Base-by-base conservation (phyloP, 2,888 invertebrate species). In the Dolichopus griseipennis region DNA sequence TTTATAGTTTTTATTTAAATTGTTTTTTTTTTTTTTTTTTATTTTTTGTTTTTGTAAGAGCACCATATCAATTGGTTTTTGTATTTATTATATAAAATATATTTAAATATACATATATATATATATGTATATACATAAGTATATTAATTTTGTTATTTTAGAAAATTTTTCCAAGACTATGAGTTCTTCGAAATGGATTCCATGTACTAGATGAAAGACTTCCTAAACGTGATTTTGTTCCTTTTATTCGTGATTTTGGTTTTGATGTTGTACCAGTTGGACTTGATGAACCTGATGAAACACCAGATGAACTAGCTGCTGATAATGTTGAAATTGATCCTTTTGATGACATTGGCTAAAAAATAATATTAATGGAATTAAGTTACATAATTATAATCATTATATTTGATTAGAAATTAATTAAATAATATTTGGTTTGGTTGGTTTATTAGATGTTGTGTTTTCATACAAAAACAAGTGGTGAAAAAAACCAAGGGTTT, bases 111-210 rank as follows among this genome's bases (percentile, higher is more conserved):
- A 5, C 5, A 27, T 27, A 5, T 27, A 27, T 27, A 27, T 2
- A 4, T 27, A 27, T 27, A 27, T 27, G 27, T 27, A 4, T 12
- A 34, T 34, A 34, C 34, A 34, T 34, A 7, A 5, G 5, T 34
- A 34, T 7, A 34, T 7, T 7, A 27, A 27, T 4, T 27, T 27
- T 27, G 27, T 27, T 4, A 27, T 27, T 27, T 73, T 74, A 80
- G 70, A 81, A 81, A 70, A 81, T 81, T 73, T 81, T 81, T 52
- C 81, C 81, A 70, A 81, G 72, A 72, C 81, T 81, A 43, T 81
- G 78, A 43, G 81, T 79, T 62, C 81, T 79, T 41, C 80, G 76
- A 71, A 81, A 81, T 34, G 80, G 81, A 76, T 81, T 81, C 81
- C 81, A 81, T 20, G 78, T 77, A 66, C 78, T 78, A 22, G 81